These are phyloP conservation scores for human DNA, from an alignment of 2,113 vertebrate species.

Conservation along the genomic window GRCh38 chr7:440001-440500, in stretches of 20 bases:
- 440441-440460: not conserved
- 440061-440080: not conserved
- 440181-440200: not conserved
- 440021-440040: no score
- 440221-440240: not conserved
- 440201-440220: not conserved
- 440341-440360: accelerated
- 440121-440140: not conserved
- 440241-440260: not conserved
- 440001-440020: not conserved
- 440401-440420: not conserved
- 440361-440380: accelerated
- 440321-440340: accelerated
- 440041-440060: no score
- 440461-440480: accelerated
- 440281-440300: accelerated
- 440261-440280: not conserved
- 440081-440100: not conserved
- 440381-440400: not conserved
- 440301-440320: not conserved
- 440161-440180: not conserved
- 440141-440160: not conserved
- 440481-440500: accelerated
- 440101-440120: not conserved
- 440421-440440: no score